Conservation (phyloP, 2,797 vertebrate species). For the Alca torda region DNA sequence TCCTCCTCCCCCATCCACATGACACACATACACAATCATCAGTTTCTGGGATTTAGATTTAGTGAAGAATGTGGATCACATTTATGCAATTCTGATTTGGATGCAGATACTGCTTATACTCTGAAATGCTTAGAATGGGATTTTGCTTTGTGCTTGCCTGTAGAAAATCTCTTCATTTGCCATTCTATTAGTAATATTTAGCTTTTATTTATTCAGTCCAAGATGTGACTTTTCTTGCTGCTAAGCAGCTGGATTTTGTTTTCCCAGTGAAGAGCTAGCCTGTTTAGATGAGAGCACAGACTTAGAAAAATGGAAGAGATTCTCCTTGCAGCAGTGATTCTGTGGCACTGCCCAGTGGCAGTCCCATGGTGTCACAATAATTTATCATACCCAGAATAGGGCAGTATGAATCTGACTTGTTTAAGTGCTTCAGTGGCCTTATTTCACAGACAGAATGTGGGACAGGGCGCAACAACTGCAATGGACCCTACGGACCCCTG, state of each 20-base stretch:
- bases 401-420: conserved; percentile 62
- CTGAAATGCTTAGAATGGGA: not conserved
- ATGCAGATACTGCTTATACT: not conserved
- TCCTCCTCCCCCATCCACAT: not conserved
- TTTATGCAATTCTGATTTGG: conserved; percentile 23
- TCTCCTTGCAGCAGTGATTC: conserved; percentile 52
- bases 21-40: not conserved
- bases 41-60: not conserved
- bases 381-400: conserved; percentile 33
- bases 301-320: conserved; percentile 20
- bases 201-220: conserved; percentile 42
- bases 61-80: not conserved
- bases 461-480: not conserved
- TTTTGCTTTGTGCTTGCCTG: conserved; percentile 33
- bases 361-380: conserved; percentile 60
- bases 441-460: conserved; percentile 50
- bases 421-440: conserved; percentile 66
- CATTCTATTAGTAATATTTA: conserved; percentile 23
- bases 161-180: conserved; percentile 36
- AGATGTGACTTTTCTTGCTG: conserved; percentile 40
- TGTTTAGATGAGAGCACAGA: conserved; percentile 12
- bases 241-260: conserved; percentile 58
- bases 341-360: conserved; percentile 63
- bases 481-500: not conserved
- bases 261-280: not conserved